A percentile compares a stretch with the other conserved stretches of the same genome.
Conservation (phyloP, 35 echinoderm and acorn worm species). For the Heliocidaris erythrogramma region DNA sequence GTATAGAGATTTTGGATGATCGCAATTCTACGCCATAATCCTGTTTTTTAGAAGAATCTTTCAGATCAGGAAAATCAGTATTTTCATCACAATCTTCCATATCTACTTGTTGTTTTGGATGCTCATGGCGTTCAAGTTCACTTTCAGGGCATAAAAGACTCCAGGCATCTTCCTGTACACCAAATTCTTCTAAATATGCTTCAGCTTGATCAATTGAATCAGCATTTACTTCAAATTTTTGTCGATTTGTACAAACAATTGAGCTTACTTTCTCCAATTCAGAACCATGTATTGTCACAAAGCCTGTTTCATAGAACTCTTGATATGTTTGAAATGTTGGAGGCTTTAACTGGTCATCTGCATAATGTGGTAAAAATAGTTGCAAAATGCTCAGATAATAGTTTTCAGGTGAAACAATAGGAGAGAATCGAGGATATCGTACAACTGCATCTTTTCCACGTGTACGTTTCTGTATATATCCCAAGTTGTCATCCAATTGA, state of each 20-base stretch:
- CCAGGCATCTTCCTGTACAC: background rate
- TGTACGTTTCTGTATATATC: constrained; percentile 56
- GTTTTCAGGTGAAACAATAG: constrained; percentile 21
- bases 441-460: constrained; percentile 46
- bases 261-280: background rate
- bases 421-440: constrained; percentile 48
- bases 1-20: background rate
- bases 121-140: constrained; percentile 58
- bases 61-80: constrained; percentile 61
- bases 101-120: background rate
- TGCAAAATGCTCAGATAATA: constrained; percentile 58
- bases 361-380: constrained; percentile 60
- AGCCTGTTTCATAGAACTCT: constrained; percentile 39
- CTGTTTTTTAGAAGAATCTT: background rate
- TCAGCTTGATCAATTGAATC: constrained; percentile 41
- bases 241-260: constrained; percentile 41
- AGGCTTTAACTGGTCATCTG: constrained; percentile 58
- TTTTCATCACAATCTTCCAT: constrained; percentile 1
- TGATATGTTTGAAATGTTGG: constrained; percentile 22
- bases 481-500: constrained; percentile 40
- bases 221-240: constrained; percentile 32
- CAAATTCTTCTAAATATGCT: constrained; percentile 25
- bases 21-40: background rate
- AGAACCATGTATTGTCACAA: background rate
- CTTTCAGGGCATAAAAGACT: constrained; percentile 53